These are phyloP conservation scores for Phengaris alcon DNA, from an alignment of 2,888 invertebrate genomes.

Conservation along the genomic window DNA sequence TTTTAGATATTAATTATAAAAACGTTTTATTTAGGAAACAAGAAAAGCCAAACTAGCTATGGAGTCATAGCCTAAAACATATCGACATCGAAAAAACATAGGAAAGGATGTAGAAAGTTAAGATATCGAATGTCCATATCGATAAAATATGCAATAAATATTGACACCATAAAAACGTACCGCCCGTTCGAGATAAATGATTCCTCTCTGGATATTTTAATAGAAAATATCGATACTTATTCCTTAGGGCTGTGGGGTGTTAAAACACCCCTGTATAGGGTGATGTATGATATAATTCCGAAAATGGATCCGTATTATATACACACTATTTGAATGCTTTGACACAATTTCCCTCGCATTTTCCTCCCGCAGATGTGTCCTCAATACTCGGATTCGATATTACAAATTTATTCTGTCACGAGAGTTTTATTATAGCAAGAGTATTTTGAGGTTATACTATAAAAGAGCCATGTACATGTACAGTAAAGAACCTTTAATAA, in stretches of 20 bases:
- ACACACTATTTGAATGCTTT: slow-evolving; percentile 5
- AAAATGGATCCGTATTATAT: slow-evolving; percentile 12
- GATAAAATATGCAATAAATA: slow-evolving; percentile 10
- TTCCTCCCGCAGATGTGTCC: neutral
- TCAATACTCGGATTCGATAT: neutral
- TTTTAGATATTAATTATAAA: no score
- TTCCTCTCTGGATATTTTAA: slow-evolving; percentile 9
- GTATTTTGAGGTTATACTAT: no score
- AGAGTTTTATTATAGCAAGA: neutral
- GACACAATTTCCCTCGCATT: slow-evolving; percentile 3
- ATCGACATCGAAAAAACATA: no score
- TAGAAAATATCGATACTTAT: slow-evolving; percentile 20
- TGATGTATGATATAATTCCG: slow-evolving; percentile 10
- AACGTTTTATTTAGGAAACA: no score
- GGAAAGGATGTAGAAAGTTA: no score
- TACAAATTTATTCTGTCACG: neutral
- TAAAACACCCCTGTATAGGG: neutral
- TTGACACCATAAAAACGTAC: neutral
- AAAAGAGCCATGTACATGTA: no score
- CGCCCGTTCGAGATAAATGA: neutral
- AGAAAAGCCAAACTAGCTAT: no score
- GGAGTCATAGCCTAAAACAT: no score
- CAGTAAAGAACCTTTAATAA: no score
- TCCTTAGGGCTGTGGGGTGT: slow-evolving; percentile 3
- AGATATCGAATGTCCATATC: neutral